Conservation (phyloP, 2,888 invertebrate genomes). For the Abrostola tripartita region DNA sequence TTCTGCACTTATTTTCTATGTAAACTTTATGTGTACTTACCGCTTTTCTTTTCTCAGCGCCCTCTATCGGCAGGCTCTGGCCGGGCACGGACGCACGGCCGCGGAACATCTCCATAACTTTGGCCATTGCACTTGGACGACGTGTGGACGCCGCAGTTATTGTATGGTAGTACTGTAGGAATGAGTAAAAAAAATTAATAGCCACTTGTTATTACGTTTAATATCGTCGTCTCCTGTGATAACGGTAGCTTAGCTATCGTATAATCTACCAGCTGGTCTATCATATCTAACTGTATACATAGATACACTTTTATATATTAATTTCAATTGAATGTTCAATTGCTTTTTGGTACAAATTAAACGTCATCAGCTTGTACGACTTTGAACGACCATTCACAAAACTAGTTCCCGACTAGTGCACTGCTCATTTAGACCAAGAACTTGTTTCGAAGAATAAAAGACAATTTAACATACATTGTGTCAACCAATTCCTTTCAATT, state of each 20-base stretch:
- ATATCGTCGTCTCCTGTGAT: no score
- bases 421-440: not conserved
- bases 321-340: no score
- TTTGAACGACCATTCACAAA: no score
- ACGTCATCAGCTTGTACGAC: no score
- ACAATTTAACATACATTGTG: constrained; percentile 24
- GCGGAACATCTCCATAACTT: constrained; percentile 97
- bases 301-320: no score
- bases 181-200: not conserved
- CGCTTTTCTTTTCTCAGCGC: constrained; percentile 72
- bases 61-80: constrained; percentile 62
- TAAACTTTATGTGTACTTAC: constrained; percentile 64
- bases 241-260: no score
- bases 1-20: no score
- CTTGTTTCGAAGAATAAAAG: not conserved
- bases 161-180: constrained; percentile 91
- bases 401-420: no score
- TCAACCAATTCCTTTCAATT: constrained; percentile 39
- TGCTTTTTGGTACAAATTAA: no score
- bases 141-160: constrained; percentile 88
- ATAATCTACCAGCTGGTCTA: no score
- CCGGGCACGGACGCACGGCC: constrained; percentile 77
- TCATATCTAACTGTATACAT: no score
- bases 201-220: no score
- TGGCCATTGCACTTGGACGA: constrained; percentile 94